phyloP scores from a whole-genome alignment of 2,797 vertebrate species.

The Lophius americanus region DNA sequence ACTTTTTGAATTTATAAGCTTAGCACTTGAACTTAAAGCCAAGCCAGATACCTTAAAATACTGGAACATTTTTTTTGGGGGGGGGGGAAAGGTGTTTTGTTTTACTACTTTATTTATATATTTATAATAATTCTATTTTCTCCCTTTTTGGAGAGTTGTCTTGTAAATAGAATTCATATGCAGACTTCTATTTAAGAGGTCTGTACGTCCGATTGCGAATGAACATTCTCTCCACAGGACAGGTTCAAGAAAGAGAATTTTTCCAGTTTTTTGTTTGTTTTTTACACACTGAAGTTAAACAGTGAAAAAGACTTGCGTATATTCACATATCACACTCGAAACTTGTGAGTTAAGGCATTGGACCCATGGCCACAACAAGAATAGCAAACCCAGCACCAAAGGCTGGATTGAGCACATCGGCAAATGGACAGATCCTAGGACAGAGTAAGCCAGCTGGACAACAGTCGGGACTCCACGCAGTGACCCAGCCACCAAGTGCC shows the following conservation, averaged over 20 bases:
- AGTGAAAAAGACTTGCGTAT: constrained; percentile 10
- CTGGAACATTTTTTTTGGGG: too few species aligned
- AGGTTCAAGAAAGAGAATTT: constrained; percentile 15
- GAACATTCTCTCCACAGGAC: constrained; percentile 51
- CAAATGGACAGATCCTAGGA: constrained; percentile 75
- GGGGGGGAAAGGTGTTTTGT: constrained; percentile 31
- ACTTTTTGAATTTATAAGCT: constrained; percentile 59
- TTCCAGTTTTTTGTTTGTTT: constrained; percentile 40
- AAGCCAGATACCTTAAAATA: too few species aligned
- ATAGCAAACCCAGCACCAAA: constrained; percentile 76
- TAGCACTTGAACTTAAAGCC: too few species aligned
- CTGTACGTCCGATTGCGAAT: constrained; percentile 56
- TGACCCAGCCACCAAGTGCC: constrained; percentile 52
- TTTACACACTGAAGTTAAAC: constrained; percentile 47
- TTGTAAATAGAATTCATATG: constrained; percentile 75
- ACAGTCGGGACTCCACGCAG: constrained; percentile 44
- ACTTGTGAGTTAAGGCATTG: constrained; percentile 23
- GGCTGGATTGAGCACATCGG: constrained; percentile 73
- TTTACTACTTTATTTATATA: constrained; percentile 76
- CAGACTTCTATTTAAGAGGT: constrained; percentile 78
- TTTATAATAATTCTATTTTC: constrained; percentile 81
- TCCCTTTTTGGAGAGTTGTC: constrained; percentile 80
- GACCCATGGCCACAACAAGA: constrained; percentile 78
- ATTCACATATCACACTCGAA: constrained; percentile 25
- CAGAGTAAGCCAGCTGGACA: constrained; percentile 59